Base-by-base conservation (phyloP, 2,797 vertebrate species). In the Vespertilio murinus region DNA sequence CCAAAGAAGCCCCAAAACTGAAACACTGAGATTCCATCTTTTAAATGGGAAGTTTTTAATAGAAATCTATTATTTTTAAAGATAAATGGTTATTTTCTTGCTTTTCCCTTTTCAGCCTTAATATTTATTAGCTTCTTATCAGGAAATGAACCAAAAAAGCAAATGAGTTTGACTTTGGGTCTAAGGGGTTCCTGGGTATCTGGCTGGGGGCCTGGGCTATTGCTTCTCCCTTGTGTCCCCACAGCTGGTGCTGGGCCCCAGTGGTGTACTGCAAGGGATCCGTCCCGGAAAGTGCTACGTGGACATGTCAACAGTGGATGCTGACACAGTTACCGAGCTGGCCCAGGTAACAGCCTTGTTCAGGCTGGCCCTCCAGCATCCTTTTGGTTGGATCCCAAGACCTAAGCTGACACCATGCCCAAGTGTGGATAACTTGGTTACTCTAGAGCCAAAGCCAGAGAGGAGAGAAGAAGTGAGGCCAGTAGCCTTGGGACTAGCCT, bases 251-350 rank as follows among this genome's bases (percentile, higher is more conserved):
- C 96, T 99, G 95, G 99, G 99, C 89, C 99, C 99, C 94, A 99
- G 99, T 82, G 99, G 99, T 47, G 99, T 99, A 18, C 98, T 99
- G 73, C 99, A 99, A 97, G 99, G 99, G 64, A 99, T 99, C 98
- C 98, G 99, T 96, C 99, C 99, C 0, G 99, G 99, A 18, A 99
- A 99, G 95, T 99, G 99, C 97, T 99, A 99, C 0, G 98, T 99
- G 64, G 99, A 99, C 96, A 99, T 99, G 99, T 99, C 99, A 52
- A 99, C 99, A 0, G 99, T 99, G 73, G 99, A 99, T 90, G 99
- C 99, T 47, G 99, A 99, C 97, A 99, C 99, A 11, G 99, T 99
- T 97, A 99, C 98, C 70, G 99, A 99, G 96, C 97, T 99, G 82
- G 99, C 99, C 88, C 99, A 99, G 99, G 99, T 99, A 98, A 97